phyloP scores from a whole-genome alignment of 2,797 vertebrate genomes.

The Crocidura indochinensis region DNA sequence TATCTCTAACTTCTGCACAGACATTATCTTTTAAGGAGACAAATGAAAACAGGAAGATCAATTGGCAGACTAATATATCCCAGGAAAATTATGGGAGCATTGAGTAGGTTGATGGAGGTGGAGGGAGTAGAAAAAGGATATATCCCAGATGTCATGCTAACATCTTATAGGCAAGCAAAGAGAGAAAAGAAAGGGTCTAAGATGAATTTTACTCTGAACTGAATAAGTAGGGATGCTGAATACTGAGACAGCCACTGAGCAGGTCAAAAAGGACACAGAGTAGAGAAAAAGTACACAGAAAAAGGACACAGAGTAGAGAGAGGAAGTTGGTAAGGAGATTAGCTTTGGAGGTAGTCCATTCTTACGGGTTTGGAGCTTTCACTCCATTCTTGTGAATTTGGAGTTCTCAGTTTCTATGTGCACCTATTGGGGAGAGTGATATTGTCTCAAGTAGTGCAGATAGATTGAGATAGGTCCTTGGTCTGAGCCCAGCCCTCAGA shows the following conservation, averaged over 20 bases:
- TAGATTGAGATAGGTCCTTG: not conserved
- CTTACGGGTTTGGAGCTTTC: not conserved
- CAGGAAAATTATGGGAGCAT: not conserved
- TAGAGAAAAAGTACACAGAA: not conserved
- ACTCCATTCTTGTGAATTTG: not conserved
- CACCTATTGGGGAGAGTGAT: not conserved
- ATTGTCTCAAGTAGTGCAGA: not conserved
- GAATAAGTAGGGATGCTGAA: not conserved
- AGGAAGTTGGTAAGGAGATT: not conserved
- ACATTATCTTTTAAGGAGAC: slow-evolving; percentile 5
- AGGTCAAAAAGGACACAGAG: too few species aligned
- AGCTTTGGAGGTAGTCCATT: too few species aligned
- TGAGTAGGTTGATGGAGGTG: not conserved
- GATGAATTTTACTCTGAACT: not conserved
- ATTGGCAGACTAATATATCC: not conserved
- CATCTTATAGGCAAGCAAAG: not conserved
- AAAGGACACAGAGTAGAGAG: not conserved
- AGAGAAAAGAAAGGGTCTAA: not conserved
- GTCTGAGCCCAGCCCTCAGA: not conserved
- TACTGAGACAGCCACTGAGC: not conserved
- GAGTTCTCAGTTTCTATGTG: not conserved
- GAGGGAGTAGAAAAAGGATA: not conserved
- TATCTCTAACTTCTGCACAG: not conserved
- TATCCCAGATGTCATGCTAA: not conserved
- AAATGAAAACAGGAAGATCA: not conserved